Percentiles rank a stretch among this genome's conserved stretches.
These are phyloP conservation scores for Laupala kohalensis DNA, from an alignment of 1,140 invertebrate species.

Conservation along the genomic window DNA sequence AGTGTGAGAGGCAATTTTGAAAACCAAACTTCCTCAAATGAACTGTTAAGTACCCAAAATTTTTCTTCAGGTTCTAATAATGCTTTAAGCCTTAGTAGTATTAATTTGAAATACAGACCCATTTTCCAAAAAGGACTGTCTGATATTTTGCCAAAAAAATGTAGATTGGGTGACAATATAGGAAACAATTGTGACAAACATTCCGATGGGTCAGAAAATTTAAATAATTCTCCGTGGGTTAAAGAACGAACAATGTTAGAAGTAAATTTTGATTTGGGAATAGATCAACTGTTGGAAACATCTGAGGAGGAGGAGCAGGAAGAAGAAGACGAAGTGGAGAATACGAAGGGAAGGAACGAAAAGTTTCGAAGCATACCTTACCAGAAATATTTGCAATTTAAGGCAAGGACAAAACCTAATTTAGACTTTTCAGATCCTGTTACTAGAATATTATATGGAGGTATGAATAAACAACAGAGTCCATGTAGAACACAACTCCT, in stretches of 20 bases:
- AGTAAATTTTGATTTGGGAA: not conserved
- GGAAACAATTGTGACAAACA: not conserved
- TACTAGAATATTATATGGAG: not conserved
- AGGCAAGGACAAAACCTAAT: not conserved
- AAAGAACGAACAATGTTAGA: not conserved
- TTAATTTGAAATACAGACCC: not conserved
- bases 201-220: not conserved
- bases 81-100: too few species aligned
- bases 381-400: not conserved
- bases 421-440: not conserved
- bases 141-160: not conserved
- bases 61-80: too few species aligned
- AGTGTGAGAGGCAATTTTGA: too few species aligned
- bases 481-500: not conserved
- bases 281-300: not conserved
- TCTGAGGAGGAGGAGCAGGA: too few species aligned
- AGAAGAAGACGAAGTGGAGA: too few species aligned
- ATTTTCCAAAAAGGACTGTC: not conserved
- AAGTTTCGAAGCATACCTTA: not conserved
- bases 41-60: too few species aligned
- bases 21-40: too few species aligned
- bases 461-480: not conserved
- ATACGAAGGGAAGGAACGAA: not conserved
- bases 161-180: not conserved
- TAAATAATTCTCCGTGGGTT: not conserved